phyloP scores from a whole-genome alignment of 2,113 vertebrate species.

The Pandion haliaetus region DNA sequence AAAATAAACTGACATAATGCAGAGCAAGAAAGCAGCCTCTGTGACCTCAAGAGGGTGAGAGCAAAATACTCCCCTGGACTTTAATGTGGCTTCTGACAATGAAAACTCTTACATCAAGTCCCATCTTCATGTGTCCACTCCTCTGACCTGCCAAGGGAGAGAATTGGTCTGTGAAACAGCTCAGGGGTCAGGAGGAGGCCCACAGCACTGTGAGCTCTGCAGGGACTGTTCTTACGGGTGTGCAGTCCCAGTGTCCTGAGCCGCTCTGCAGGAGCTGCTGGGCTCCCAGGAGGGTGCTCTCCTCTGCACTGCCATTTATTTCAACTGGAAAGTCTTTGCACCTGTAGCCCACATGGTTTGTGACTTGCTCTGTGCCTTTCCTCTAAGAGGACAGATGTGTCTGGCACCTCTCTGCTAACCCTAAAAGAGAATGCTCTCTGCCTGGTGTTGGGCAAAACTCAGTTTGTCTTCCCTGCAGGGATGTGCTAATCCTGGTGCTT shows the following conservation, averaged over 20 bases:
- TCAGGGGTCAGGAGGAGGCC: background rate
- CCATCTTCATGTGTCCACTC: background rate
- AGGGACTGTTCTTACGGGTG: accelerated
- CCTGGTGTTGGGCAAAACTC: background rate
- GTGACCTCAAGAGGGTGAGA: background rate
- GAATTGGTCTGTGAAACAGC: background rate
- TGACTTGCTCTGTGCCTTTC: background rate
- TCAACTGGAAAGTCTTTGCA: background rate
- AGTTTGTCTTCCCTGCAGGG: background rate
- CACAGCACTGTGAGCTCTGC: background rate
- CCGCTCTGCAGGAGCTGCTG: background rate
- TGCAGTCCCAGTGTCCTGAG: background rate
- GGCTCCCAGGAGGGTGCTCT: background rate
- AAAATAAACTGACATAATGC: constrained; percentile 38
- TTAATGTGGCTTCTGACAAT: background rate
- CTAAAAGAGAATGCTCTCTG: background rate
- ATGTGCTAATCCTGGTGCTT: background rate
- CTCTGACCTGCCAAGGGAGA: background rate
- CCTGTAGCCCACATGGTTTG: accelerated
- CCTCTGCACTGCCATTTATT: background rate
- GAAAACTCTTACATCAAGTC: background rate
- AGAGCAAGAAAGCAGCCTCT: background rate
- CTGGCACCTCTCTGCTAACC: background rate
- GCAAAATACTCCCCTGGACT: background rate
- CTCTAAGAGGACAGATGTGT: background rate